phyloP scores from a whole-genome alignment of 2,888 invertebrate genomes.

The Diabrotica balteata region DNA sequence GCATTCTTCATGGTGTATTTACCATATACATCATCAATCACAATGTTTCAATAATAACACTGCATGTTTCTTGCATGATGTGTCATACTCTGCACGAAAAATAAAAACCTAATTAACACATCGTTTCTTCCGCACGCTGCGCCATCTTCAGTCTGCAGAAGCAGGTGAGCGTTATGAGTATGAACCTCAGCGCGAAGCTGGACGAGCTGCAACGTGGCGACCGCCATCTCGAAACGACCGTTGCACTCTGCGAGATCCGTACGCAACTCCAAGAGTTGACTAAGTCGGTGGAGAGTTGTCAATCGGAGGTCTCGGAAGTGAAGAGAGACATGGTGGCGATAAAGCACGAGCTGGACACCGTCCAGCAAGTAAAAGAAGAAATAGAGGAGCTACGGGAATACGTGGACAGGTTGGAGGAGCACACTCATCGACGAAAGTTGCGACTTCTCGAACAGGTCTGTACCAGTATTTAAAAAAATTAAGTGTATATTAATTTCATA shows the following conservation, averaged over 20 bases:
- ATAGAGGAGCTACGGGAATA: constrained; percentile 92
- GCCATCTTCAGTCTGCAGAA: constrained; percentile 81
- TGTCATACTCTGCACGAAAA: constrained; percentile 21
- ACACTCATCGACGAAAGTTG: constrained; percentile 88
- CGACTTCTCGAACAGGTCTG: constrained; percentile 89
- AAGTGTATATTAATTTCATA: no score
- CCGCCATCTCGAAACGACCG: constrained; percentile 91
- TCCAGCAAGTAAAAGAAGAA: constrained; percentile 94
- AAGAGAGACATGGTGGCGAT: constrained; percentile 95
- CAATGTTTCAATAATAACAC: background rate
- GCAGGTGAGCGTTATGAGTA: constrained; percentile 97
- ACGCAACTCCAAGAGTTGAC: constrained; percentile 92
- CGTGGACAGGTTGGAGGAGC: constrained; percentile 90
- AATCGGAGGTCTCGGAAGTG: constrained; percentile 91
- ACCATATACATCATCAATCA: no score
- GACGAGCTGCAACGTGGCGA: constrained; percentile 89
- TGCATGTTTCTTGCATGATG: constrained; percentile 33
- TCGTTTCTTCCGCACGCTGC: constrained; percentile 19
- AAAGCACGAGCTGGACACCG: constrained; percentile 91
- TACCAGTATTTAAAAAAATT: background rate
- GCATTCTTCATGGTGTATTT: no score
- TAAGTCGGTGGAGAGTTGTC: constrained; percentile 93
- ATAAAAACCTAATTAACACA: constrained; percentile 37
- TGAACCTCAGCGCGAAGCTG: constrained; percentile 93
- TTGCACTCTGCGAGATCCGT: constrained; percentile 92